phyloP scores from a whole-genome alignment of 2,797 vertebrate genomes.

The Myotis myotis region DNA sequence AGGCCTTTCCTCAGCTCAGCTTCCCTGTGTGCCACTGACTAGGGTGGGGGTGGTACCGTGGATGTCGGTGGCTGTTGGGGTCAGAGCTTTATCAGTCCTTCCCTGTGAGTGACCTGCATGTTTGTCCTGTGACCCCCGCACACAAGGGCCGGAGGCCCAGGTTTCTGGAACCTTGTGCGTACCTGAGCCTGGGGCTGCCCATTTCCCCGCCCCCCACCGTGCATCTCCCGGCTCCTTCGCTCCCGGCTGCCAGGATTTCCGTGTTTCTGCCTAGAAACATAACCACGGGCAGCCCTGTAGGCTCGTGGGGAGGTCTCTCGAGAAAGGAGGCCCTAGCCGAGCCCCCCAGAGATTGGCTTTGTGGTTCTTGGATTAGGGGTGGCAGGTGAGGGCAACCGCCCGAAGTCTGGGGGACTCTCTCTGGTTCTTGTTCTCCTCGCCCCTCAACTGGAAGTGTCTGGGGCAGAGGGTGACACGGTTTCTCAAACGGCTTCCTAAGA shows the following conservation, averaged over 20 bases:
- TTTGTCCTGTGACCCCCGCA: neutral
- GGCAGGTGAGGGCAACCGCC: conserved; percentile 50
- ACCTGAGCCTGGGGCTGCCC: neutral
- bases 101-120: neutral
- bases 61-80: neutral
- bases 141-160: neutral
- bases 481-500: conserved; percentile 72
- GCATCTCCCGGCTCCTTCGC: neutral
- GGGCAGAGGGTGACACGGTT: conserved; percentile 35
- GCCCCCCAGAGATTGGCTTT: neutral
- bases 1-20: neutral
- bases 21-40: neutral
- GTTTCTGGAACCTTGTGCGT: neutral
- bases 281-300: neutral
- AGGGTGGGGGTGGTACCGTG: neutral
- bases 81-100: neutral
- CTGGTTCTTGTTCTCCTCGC: neutral
- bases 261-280: neutral
- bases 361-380: conserved; percentile 12
- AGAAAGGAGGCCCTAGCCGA: neutral
- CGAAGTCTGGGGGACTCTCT: conserved; percentile 54
- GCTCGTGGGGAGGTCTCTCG: neutral
- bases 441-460: neutral
- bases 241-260: neutral
- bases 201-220: neutral